Conservation (phyloP, 1,140 invertebrate species). For the Tetranychus urticae region DNA sequence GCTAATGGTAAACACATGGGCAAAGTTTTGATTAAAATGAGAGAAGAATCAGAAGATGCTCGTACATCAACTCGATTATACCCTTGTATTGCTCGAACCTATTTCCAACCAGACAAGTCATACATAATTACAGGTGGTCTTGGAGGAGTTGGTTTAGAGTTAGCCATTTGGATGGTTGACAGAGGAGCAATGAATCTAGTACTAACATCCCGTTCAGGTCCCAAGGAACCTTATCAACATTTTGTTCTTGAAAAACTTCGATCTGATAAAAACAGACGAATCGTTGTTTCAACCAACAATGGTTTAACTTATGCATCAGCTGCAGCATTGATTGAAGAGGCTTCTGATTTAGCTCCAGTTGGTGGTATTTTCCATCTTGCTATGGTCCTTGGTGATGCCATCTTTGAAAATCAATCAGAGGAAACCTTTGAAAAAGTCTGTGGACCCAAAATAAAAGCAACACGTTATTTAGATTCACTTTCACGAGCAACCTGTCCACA, state of each 20-base stretch:
- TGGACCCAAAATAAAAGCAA: conserved; percentile 33
- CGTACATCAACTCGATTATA: background rate
- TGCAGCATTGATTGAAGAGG: conserved; percentile 38
- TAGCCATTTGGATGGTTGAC: conserved; percentile 28
- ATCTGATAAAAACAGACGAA: conserved; percentile 28
- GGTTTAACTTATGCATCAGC: conserved; percentile 36
- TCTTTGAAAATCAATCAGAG: conserved; percentile 63
- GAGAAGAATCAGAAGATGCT: background rate
- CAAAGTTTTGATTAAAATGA: conserved; percentile 38
- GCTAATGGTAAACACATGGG: conserved; percentile 87
- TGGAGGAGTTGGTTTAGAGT: conserved; percentile 31
- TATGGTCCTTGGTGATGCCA: conserved; percentile 50
- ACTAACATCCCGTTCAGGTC: conserved; percentile 26
- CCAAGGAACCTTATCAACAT: conserved; percentile 27
- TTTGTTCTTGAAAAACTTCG: conserved; percentile 11
- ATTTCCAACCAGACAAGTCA: conserved; percentile 16
- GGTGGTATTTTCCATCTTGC: conserved; percentile 88
- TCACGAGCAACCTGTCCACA: conserved; percentile 45
- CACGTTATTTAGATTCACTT: conserved; percentile 43
- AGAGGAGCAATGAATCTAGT: conserved; percentile 25
- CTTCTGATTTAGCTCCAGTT: conserved; percentile 40
- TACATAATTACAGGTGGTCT: conserved; percentile 30
- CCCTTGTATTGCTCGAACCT: conserved; percentile 22
- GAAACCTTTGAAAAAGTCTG: conserved; percentile 45
- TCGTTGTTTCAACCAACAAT: conserved; percentile 43